Evolutionary conservation across 2,888 invertebrate species (phyloP), one percentile per base, ranked within the genome.

Genomic region (Agrochola lota): DNA sequence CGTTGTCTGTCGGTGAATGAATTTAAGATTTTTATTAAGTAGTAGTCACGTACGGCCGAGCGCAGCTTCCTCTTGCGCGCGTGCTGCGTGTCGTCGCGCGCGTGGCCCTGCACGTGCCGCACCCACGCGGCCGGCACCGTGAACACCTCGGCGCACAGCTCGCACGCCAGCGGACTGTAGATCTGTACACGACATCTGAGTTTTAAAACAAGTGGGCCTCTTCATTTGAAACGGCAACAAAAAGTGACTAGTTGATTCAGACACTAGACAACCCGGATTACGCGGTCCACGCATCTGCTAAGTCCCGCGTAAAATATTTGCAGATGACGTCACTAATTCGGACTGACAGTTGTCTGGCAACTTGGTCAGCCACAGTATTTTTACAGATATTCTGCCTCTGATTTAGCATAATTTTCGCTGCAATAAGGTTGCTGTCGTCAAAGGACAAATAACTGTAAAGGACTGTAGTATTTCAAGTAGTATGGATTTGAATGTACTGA

Each of bases 61-160:
- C 97, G 95, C 78, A 95, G 95, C 81, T 98, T 97, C 93, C 98
- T 91, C 93, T 97, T 97, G 92, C 97, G 91, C 90, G 97, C 97
- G 71, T 96, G 97, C 75, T 94, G 95, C 74, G 96, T 92, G 88
- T 97, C 97, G 94, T 97, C 95, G 90, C 97, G 97, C 3, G 98
- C 98, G 94, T 98, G 98, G 4, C 97, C 97, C 95, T 98, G 98
- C 92, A 98, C 98, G 94, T 98, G 98, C 55, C 98, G 97, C 84
- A 98, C 98, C 98, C 98, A 98, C 81, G 98, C 98, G 26, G 98
- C 98, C 77, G 98, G 98, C 90, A 98, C 97, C 74, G 98, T 98
- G 95, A 98, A 98, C 85, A 98, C 98, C 96, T 98, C 98, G 90
- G 98, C 98, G 93, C 98, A 98, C 91, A 98, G 97, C 94, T 98